A percentile compares a stretch with the other conserved stretches of the same genome.
These are phyloP conservation scores for Formica exsecta DNA, from an alignment of 1,140 invertebrate genomes.

Conservation along the genomic window DNA sequence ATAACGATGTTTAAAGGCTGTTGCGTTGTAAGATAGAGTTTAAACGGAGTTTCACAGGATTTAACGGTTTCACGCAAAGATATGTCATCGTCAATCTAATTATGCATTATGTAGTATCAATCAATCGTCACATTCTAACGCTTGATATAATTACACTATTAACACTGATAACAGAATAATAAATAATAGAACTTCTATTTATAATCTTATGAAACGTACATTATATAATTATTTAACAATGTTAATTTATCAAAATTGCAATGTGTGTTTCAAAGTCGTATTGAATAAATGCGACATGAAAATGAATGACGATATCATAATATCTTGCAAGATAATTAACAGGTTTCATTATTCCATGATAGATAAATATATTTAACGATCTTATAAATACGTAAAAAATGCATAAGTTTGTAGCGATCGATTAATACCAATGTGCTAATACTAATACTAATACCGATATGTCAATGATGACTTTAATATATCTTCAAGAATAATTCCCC, in stretches of 20 bases:
- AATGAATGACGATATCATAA: neutral
- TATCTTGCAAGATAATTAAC: neutral
- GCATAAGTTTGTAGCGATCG: neutral
- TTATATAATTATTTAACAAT: neutral
- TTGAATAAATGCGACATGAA: neutral
- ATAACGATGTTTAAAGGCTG: constrained; percentile 26
- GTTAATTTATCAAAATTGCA: neutral
- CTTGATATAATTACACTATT: constrained; percentile 1
- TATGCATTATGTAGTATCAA: neutral
- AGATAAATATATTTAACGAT: neutral
- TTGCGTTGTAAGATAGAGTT: neutral
- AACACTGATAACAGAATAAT: neutral
- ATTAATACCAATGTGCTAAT: neutral
- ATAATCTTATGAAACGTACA: neutral
- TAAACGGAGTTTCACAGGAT: neutral
- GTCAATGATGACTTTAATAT: neutral
- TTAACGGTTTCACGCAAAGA: neutral
- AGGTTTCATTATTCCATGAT: neutral
- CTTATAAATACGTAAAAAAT: neutral
- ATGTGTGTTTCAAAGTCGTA: neutral
- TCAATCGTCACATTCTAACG: neutral
- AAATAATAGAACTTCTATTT: neutral
- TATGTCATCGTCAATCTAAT: neutral
- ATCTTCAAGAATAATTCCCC: neutral
- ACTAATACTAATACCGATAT: neutral